These are phyloP conservation scores for Xenopus petersii DNA, from an alignment of 2,797 vertebrate genomes.

Conservation along the genomic window DNA sequence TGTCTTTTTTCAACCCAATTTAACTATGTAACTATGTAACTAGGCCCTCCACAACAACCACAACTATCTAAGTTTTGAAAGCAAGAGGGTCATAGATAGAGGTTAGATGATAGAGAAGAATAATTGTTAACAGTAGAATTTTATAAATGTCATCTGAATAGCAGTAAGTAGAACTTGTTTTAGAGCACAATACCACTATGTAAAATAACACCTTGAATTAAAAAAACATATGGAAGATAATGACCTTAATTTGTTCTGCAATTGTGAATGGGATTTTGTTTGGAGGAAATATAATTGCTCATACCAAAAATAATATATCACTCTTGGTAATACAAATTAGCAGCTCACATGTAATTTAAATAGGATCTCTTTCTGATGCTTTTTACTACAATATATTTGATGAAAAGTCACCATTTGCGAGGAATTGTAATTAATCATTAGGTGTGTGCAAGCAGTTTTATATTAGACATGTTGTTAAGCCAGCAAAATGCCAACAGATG, in stretches of 20 bases:
- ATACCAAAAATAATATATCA: neutral
- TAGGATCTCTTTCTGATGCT: constrained; percentile 17
- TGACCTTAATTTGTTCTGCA: neutral
- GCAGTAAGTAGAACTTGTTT: too few relatives aligned
- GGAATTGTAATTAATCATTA: constrained; percentile 69
- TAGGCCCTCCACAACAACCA: too few relatives aligned
- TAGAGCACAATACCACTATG: too few relatives aligned
- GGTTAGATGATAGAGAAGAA: too few relatives aligned
- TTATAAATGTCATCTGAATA: too few relatives aligned
- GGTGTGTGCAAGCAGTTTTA: constrained; percentile 63
- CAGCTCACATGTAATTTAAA: constrained; percentile 10
- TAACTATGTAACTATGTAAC: too few relatives aligned
- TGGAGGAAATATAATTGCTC: too few relatives aligned
- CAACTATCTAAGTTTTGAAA: too few relatives aligned
- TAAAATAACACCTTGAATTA: neutral
- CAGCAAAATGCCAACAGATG: constrained; percentile 58
- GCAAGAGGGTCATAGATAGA: too few relatives aligned
- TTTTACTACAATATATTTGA: constrained; percentile 57
- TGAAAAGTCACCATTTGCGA: constrained; percentile 55
- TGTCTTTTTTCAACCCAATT: too few relatives aligned
- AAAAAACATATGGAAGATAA: constrained; percentile 1
- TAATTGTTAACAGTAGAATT: too few relatives aligned
- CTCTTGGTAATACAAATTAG: constrained; percentile 5
- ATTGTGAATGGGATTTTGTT: too few relatives aligned
- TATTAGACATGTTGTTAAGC: constrained; percentile 58